Evolutionary conservation across 1,140 invertebrate species (phyloP), one percentile per base, ranked within the genome.

Genomic region (Psilanteris sp.): DNA sequence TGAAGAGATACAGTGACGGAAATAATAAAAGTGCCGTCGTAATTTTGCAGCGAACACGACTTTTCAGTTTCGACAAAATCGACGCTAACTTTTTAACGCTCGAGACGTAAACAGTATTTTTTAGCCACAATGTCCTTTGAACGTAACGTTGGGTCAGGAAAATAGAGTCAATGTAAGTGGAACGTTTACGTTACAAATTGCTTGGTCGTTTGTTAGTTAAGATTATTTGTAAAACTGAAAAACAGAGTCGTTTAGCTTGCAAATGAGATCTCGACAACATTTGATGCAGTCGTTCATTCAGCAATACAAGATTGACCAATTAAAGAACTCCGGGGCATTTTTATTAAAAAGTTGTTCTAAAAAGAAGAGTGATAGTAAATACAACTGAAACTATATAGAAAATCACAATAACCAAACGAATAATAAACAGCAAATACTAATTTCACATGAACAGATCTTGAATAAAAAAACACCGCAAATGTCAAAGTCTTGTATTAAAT

Each of bases 101-200:
- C 14, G 31, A 32, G 27, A 50, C 22, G 11, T 24, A 37, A 37
- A 52, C 20, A 11, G 8, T 54, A 39, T 18, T 39, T 26, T 27
- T 54, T 52, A 15, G 7, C 8, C 20, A 13, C 20, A 13, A 9
- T 54, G 34, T 39, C 22, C 13, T 54, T 39, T 54, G 32, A 54
- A 39, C 34, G 9, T n/a, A 27, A 39, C 32, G n/a, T 18, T n/a
- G 9, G 14, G 22, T 18, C 32, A 6, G 32, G 24, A 13, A 54
- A 54, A 54, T 54, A 27, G 10, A 54, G 50, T 54, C 34, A 24
- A 27, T 39, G 39, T 54, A 54, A 54, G 50, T 54, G 34, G 22
- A 54, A 54, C 50, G 50, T 39, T 54, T 54, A 39, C n/a, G 32
- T 54, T 54, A 54, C 34, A 54, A 54, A 54, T 37, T 54, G 20